These are phyloP conservation scores for Nasonia oneida DNA, from an alignment of 2,888 invertebrate species.

Conservation along the genomic window DNA sequence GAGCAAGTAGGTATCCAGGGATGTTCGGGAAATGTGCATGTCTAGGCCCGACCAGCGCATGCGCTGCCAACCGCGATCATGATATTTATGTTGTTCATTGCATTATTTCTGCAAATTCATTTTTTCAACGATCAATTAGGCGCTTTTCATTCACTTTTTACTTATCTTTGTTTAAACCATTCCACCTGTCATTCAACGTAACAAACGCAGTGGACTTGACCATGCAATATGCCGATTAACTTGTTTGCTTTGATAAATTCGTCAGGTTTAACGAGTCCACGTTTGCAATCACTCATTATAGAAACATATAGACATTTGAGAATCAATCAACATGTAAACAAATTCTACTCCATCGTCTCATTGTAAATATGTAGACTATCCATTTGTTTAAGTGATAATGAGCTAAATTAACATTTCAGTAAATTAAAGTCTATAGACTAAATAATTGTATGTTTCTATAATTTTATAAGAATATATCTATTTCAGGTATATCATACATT, in stretches of 20 bases:
- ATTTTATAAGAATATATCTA: conserved; percentile 23
- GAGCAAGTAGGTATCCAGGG: conserved; percentile 84
- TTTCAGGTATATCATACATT: conserved; percentile 35
- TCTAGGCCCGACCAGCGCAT: conserved; percentile 76
- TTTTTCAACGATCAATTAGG: not conserved
- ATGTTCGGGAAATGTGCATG: conserved; percentile 69
- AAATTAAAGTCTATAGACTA: not conserved
- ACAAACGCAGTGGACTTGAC: not conserved
- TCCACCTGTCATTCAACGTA: not conserved
- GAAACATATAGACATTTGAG: not conserved
- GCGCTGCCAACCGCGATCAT: conserved; percentile 63
- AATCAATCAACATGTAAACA: not conserved
- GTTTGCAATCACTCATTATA: conserved; percentile 11
- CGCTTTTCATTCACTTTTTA: not conserved
- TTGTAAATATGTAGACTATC: not conserved
- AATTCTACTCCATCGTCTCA: not conserved
- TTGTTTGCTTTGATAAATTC: not conserved
- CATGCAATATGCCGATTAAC: not conserved
- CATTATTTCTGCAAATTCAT: not conserved
- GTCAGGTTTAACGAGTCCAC: not conserved
- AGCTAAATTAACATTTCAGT: not conserved
- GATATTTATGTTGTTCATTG: conserved; percentile 2
- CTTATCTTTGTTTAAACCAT: not conserved
- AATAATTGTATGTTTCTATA: conserved; percentile 36
- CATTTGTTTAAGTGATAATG: not conserved